phyloP scores from a whole-genome alignment of 2,797 vertebrate species.

The Coregonus sp. region DNA sequence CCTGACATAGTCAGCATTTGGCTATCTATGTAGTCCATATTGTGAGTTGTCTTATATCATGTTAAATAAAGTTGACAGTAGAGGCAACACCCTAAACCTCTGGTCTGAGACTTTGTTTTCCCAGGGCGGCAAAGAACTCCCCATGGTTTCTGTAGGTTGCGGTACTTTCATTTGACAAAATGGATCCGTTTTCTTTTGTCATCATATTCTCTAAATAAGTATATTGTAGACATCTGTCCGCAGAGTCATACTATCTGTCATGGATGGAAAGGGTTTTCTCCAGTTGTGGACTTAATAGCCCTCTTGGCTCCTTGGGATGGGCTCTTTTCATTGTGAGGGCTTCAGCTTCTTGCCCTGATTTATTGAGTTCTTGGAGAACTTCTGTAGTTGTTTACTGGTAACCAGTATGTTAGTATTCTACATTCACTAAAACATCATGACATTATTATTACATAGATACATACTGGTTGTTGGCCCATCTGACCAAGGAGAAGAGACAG shows the following conservation, averaged over 20 bases:
- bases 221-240: background rate
- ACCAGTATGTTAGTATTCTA: background rate
- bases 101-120: constrained; percentile 71
- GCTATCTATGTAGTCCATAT: constrained; percentile 67
- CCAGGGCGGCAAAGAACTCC: constrained; percentile 60
- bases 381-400: background rate
- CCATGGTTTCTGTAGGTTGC: constrained; percentile 44
- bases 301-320: background rate
- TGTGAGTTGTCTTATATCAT: constrained; percentile 75
- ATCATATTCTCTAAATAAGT: constrained; percentile 16
- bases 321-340: background rate
- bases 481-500: background rate
- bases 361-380: background rate
- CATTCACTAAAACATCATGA: background rate
- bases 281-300: background rate
- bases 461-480: background rate
- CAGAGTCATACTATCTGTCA: background rate
- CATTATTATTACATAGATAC: background rate
- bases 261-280: background rate
- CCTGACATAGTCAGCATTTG: constrained; percentile 65
- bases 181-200: constrained; percentile 27
- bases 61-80: constrained; percentile 77
- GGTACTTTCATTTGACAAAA: constrained; percentile 41
- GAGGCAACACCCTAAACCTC: constrained; percentile 76
- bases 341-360: background rate